Base-by-base conservation (phyloP, 2,888 invertebrate genomes). In the Caenorhabditis sulstoni region DNA sequence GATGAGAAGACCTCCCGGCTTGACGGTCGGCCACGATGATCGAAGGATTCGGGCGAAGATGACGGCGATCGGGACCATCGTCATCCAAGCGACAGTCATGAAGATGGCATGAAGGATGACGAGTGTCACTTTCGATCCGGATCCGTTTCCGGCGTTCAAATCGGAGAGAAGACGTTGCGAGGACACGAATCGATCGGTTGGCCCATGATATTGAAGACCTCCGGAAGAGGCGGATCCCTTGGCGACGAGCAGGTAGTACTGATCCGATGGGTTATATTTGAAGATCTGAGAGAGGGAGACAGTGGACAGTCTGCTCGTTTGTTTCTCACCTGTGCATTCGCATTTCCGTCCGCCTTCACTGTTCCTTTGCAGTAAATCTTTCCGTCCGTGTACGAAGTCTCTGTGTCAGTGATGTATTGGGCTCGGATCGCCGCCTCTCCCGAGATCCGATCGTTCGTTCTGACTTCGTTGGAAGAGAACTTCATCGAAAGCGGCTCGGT, bases 41-140 rank as follows among this genome's bases (percentile, higher is more conserved):
- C 86, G 78, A 12, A 86, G 50, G 37, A 84, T 78, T 39, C 86
- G 53, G 9, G 86, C 85, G 35, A 85, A 84, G n/a, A 85, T 67
- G 4, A 84, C 79, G 12, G 85, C 85, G 0, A 71, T 81, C 7
- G 86, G 86, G 11, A 86, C 82, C 64, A 81, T 79, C 35, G 82
- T 73, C 52, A 84, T 64, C 86, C 86, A 86, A 14, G 85, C 84
- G 47, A 86, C 47, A 12, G 82, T 79, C 86, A 86, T 86, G 50
- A 86, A 76, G 5, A 84, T 67, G 9, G 84, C 84, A 44, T 82
- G 82, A 47, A 77, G 68, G 44, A 77, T 67, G 12, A 82, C n/a
- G 12, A 74, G 45, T 0, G 55, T 71, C 2, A 57, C 39, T 3
- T 16, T 70, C 0, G 58, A 65, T 37, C 61, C 62, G 11, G 57